Percentiles rank a stretch among this genome's conserved stretches.
Evolutionary conservation across 2,113 vertebrate genomes (phyloP).

Genomic region (Micronycteris hirsuta): DNA sequence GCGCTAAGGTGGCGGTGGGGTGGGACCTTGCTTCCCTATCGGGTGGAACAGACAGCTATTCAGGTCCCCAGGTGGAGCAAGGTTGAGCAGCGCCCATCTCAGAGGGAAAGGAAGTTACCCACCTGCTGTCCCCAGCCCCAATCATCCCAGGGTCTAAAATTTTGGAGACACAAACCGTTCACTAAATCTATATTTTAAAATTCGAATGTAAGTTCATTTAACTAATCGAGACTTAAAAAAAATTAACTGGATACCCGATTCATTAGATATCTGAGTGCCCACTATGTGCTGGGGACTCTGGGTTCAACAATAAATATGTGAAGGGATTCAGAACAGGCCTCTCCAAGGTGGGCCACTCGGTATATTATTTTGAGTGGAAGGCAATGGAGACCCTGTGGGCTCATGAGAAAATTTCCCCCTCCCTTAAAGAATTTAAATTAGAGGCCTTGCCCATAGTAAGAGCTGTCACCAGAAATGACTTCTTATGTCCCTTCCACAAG

Average conservation of each 20-base stretch:
- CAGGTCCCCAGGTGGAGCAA: not conserved
- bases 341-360: not conserved
- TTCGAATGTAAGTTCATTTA: not conserved
- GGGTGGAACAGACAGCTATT: no score
- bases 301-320: not conserved
- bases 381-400: not conserved
- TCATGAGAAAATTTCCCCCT: not conserved
- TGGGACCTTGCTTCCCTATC: not conserved
- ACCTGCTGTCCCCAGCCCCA: fast-evolving
- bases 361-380: not conserved
- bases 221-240: not conserved
- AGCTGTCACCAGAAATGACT: not conserved
- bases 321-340: not conserved
- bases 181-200: not conserved
- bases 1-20: not conserved
- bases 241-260: not conserved
- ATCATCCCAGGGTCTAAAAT: not conserved
- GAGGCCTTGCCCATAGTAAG: not conserved
- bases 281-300: not conserved
- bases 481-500: not conserved
- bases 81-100: not conserved
- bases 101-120: not conserved
- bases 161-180: not conserved
- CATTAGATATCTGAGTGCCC: not conserved
- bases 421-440: not conserved